Base-by-base conservation (phyloP, 2,888 invertebrate genomes). In the Calliphora vomitoria region DNA sequence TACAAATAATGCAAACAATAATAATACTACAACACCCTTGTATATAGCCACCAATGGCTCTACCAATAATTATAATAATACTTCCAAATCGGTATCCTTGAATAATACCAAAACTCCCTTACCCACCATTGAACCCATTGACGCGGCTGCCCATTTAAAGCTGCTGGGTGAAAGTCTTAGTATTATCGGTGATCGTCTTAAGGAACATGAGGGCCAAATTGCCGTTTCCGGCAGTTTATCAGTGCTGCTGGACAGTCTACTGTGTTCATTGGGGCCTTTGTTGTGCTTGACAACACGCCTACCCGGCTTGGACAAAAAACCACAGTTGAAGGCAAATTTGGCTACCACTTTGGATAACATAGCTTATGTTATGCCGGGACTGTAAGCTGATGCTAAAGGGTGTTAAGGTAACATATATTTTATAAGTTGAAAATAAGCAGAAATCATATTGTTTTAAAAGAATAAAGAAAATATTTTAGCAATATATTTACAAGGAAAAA, bases 141-240 rank as follows among this genome's bases (percentile, higher is more conserved):
- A 99, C 93, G 97, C 98, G 31, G 98, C 98, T 0, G 98, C 99
- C 0, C 98, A 99, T 93, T 95, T 99, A 11, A 97, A 98, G 76
- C 94, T 99, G 82, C 94, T 99, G 15, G 99, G 99, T 0, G 99
- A 99, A 93, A 98, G 98, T 91, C 95, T 99, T 20, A 97, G 97
- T 68, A 98, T 98, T 91, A 98, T 99, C 90, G 99, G 99, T 0
- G 97, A 98, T 93, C 94, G 98, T 55, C 95, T 99, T 6, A 98
- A 98, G 93, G 98, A 98, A 91, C 98, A 98, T 91, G 98, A 98
- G 96, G 98, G 98, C 13, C 98, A 98, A 94, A 98, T 98, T 88
- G 98, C 98, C 0, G 98, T 99, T 18, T 98, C 98, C 0, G 99
- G 98, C 0, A 98, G 98, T 85, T 95, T 99, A 83, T 98, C 98